Evolutionary conservation across 92 coral and sea anemone species (phyloP).

Genomic region (Paragorgia papillata): DNA sequence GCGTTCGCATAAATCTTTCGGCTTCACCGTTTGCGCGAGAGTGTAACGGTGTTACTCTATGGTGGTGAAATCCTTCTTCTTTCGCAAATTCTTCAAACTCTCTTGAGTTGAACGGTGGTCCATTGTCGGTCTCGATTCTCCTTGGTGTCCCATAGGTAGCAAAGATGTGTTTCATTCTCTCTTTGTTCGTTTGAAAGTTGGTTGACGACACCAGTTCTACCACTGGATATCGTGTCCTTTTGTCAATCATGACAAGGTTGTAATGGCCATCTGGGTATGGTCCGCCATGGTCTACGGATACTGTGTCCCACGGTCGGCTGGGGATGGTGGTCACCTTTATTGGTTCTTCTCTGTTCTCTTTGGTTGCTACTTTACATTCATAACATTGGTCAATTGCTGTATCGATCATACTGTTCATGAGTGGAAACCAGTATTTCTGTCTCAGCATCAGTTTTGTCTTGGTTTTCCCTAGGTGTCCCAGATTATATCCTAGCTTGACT

Average conservation of each 20-base stretch:
- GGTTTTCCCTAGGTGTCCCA: slow-evolving; percentile 61
- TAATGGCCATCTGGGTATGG: slow-evolving; percentile 64
- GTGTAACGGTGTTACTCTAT: slow-evolving; percentile 56
- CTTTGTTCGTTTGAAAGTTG: slow-evolving; percentile 45
- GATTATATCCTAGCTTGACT: slow-evolving; percentile 52
- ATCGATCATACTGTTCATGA: slow-evolving; percentile 60
- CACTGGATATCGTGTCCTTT: slow-evolving; percentile 63
- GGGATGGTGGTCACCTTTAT: slow-evolving; percentile 46
- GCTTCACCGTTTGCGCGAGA: slow-evolving; percentile 59
- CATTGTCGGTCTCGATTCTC: slow-evolving; percentile 60
- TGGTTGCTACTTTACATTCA: slow-evolving; percentile 58
- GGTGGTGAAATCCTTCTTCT: slow-evolving; percentile 64
- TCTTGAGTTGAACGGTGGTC: slow-evolving; percentile 67
- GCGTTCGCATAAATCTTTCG: slow-evolving; percentile 59
- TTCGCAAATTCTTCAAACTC: slow-evolving; percentile 58
- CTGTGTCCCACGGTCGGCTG: slow-evolving; percentile 48
- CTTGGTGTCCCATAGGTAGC: slow-evolving; percentile 61
- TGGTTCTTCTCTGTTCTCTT: slow-evolving; percentile 42
- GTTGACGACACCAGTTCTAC: slow-evolving; percentile 53
- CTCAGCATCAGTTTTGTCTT: slow-evolving; percentile 60
- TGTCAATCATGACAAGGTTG: slow-evolving; percentile 63
- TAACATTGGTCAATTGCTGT: slow-evolving; percentile 46
- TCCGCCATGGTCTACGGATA: slow-evolving; percentile 57
- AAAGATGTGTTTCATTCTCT: slow-evolving; percentile 56
- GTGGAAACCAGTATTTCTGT: slow-evolving; percentile 65